Evolutionary conservation across 2,113 vertebrate species (phyloP), one percentile per base, ranked within the genome.

Genomic region (Cardinalis cardinalis): DNA sequence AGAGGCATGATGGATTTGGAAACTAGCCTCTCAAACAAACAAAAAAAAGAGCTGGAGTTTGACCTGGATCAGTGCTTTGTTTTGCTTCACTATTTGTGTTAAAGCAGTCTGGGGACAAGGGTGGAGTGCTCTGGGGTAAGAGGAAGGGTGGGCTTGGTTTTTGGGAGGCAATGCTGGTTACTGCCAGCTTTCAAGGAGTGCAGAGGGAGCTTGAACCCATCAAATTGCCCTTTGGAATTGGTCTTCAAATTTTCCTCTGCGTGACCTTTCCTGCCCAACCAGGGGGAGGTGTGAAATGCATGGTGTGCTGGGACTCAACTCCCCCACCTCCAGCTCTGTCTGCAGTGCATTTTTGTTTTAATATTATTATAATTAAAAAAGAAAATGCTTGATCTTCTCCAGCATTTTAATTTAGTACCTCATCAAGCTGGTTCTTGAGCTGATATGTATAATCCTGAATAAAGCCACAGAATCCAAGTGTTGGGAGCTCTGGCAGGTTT

Each of bases 401-500:
- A 63, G 51, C 14, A 32, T 84, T 88, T 90, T 76, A 58, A 75
- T 88, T 69, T 59, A 20, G 51, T 66, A 60, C 36, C 20, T 75
- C 8, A 19, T 32, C 2, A 7, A 66, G 70, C 43, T 60, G 34
- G 3, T 82, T 65, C 66, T 82, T 80, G 77, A 89, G 63, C 29
- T 58, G 53, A 46, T 92, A 5, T 3, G 1, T 44, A 34, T 92
- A 84, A 91, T 92, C 56, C 71, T 1, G 1, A 78, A 38, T 46
- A 89, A 87, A 82, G n/a, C 66, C 0, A 0, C 10, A 34, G 72
- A 93, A 74, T 88, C 58, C 43, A 56, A 69, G 36, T 12, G 26
- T 60, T 90, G 43, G 69, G 66, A 73, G 60, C 59, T 84, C 72
- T 65, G 58, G 34, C 73, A 88, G 66, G 49, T 76, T 93, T 74